These are phyloP conservation scores for Nesidiocoris tenuis DNA, from an alignment of 2,888 invertebrate genomes.

Conservation along the genomic window DNA sequence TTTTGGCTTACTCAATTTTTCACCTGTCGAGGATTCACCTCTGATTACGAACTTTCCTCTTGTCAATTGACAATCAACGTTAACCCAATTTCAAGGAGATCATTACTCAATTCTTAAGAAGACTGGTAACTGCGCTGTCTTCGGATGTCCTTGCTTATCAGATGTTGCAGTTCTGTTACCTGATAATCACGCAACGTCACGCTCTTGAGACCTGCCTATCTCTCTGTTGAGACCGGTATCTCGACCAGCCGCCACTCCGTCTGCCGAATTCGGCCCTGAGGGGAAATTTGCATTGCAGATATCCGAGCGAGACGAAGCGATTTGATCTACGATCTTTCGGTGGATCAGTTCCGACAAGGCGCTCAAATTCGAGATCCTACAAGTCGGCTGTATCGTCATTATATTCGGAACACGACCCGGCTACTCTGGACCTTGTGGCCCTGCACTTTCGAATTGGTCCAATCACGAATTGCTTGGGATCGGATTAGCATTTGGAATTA, in stretches of 20 bases:
- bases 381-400: constrained; percentile 8
- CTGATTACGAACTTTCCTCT: no score
- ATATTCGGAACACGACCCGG: constrained; percentile 21
- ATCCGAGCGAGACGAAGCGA: constrained; percentile 6
- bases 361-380: constrained; percentile 5
- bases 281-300: constrained; percentile 17
- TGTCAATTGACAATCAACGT: no score
- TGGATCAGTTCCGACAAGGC: constrained; percentile 7
- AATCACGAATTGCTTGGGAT: constrained; percentile 4
- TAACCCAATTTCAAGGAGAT: no score
- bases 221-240: constrained; percentile 7
- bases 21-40: no score
- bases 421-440: neutral
- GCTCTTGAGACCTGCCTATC: neutral
- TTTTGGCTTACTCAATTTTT: no score
- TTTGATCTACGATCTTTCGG: constrained; percentile 3
- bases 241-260: neutral
- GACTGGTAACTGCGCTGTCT: no score
- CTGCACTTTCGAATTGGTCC: constrained; percentile 18
- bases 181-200: constrained; percentile 25
- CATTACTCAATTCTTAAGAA: no score
- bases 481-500: constrained; percentile 28
- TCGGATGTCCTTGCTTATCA: neutral
- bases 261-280: constrained; percentile 10
- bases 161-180: constrained; percentile 10